A percentile compares a stretch with the other conserved stretches of the same genome.
phyloP scores from a whole-genome alignment of 1,140 invertebrate genomes.

The Plectrocnemia conspersa region DNA sequence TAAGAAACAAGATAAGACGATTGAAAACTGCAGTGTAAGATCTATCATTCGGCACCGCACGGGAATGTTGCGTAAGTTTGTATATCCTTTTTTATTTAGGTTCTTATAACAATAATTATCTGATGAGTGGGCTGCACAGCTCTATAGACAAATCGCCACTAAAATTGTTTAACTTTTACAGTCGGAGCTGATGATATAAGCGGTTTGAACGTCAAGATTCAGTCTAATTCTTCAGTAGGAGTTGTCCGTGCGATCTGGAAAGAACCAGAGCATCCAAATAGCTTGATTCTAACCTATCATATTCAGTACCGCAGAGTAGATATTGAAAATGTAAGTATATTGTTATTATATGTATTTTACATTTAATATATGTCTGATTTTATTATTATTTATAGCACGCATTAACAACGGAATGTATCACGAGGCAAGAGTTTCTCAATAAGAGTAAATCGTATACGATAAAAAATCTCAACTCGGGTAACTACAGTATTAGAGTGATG shows the following conservation, averaged over 20 bases:
- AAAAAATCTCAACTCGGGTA: constrained; percentile 67
- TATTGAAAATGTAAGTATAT: constrained; percentile 37
- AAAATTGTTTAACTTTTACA: constrained; percentile 35
- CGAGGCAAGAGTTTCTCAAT: constrained; percentile 45
- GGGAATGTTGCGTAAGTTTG: constrained; percentile 18
- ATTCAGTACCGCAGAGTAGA: constrained; percentile 68
- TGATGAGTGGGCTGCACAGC: too few species aligned
- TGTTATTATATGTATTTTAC: background rate
- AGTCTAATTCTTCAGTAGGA: constrained; percentile 45
- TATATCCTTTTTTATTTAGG: background rate
- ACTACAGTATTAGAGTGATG: constrained; percentile 74
- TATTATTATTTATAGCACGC: constrained; percentile 41
- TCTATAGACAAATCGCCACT: too few species aligned
- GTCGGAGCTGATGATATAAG: constrained; percentile 60
- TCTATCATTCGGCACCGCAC: constrained; percentile 44
- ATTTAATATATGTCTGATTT: background rate
- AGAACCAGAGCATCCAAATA: constrained; percentile 78
- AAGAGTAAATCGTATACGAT: constrained; percentile 31
- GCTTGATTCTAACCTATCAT: constrained; percentile 76
- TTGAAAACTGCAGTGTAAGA: constrained; percentile 43
- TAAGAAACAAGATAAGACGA: too few species aligned
- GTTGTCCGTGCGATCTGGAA: constrained; percentile 67
- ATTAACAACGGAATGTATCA: constrained; percentile 54
- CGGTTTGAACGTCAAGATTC: constrained; percentile 44
- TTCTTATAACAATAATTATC: too few species aligned